phyloP scores from a whole-genome alignment of 1,140 invertebrate species.

The Polypedilum vanderplanki region DNA sequence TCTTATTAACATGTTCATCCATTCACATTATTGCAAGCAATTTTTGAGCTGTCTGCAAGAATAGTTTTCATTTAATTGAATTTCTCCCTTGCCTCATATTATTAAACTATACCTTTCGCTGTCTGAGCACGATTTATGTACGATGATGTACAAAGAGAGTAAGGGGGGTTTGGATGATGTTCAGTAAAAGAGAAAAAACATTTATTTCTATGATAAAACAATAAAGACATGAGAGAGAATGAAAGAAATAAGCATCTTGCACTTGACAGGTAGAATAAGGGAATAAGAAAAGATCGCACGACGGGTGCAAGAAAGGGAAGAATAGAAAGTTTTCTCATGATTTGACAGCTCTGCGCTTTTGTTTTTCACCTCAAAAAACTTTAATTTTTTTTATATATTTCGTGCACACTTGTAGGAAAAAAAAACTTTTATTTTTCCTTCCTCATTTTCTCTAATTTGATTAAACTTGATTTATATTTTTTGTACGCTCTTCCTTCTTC shows the following conservation, averaged over 20 bases:
- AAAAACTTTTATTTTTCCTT: not conserved
- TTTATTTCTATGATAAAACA: not conserved
- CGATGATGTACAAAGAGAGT: not conserved
- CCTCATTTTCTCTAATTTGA: too few relatives aligned
- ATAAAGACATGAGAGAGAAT: not conserved
- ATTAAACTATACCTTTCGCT: too few relatives aligned
- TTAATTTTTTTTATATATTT: not conserved
- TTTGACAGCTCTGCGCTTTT: constrained; percentile 9
- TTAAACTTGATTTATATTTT: constrained; percentile 12
- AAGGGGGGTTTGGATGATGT: not conserved
- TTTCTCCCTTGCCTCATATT: not conserved
- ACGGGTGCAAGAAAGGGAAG: too few relatives aligned
- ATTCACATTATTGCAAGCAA: too few relatives aligned
- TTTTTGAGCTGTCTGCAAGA: not conserved
- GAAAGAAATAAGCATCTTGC: not conserved
- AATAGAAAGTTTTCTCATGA: not conserved
- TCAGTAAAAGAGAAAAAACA: not conserved
- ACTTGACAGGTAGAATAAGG: not conserved
- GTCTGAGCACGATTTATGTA: not conserved
- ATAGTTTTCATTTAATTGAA: constrained; percentile 3
- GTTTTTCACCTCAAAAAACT: constrained; percentile 13
- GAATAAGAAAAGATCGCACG: not conserved
- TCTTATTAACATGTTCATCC: too few relatives aligned
- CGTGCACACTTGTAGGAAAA: not conserved
- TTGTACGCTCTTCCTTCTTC: not conserved